A percentile compares a stretch with the other conserved stretches of the same genome.
Conservation (phyloP, 2,113 vertebrate species). For the Hymenochirus boettgeri region DNA sequence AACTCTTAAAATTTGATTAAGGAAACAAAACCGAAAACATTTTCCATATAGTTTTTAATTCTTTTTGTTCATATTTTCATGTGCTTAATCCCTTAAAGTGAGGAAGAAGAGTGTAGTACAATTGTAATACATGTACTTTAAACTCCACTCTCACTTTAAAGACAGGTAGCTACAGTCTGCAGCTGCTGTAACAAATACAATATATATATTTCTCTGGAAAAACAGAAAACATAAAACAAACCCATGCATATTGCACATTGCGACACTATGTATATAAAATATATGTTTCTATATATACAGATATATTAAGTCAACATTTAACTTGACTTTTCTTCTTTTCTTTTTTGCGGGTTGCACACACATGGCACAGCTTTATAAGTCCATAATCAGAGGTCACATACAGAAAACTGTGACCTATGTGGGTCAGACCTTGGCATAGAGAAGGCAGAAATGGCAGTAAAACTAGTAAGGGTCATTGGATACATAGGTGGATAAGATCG, state of each 20-base stretch:
- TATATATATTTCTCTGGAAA: constrained; percentile 47
- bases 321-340: constrained; percentile 24
- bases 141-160: not conserved
- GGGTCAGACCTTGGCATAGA: constrained; percentile 31
- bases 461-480: not conserved
- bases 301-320: constrained; percentile 40
- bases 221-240: constrained; percentile 33
- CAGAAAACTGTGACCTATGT: constrained; percentile 7
- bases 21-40: not conserved
- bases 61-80: constrained; percentile 18
- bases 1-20: too few species aligned
- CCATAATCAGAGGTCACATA: constrained; percentile 4
- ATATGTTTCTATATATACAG: constrained; percentile 49
- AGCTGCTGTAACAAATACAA: constrained; percentile 47
- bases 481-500: not conserved
- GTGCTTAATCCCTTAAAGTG: constrained; percentile 18
- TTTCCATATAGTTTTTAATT: constrained; percentile 31
- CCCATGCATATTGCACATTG: constrained; percentile 50
- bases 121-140: not conserved
- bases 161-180: constrained; percentile 15
- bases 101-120: constrained; percentile 4
- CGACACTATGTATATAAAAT: constrained; percentile 48
- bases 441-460: constrained; percentile 31
- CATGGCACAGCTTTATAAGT: constrained; percentile 28
- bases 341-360: constrained; percentile 13